Evolutionary conservation across 2,797 vertebrate species (phyloP).

Genomic region (Crenuchus spilurus): DNA sequence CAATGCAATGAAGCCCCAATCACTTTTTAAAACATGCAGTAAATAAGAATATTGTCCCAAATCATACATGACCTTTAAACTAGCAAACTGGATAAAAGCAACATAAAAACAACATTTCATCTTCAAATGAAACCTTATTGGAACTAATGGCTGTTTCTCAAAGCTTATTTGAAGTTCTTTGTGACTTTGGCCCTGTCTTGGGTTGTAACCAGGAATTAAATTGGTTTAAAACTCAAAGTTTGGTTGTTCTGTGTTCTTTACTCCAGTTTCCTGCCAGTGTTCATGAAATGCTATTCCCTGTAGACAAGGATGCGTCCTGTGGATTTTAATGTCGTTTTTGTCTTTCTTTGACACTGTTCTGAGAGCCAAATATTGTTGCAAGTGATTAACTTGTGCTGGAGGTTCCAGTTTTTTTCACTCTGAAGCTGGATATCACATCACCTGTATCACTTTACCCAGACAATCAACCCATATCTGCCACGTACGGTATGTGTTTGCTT

Average conservation of each 20-base stretch:
- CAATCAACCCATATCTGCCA: constrained; percentile 68
- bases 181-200: background rate
- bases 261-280: constrained; percentile 15
- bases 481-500: constrained; percentile 20
- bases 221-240: constrained; percentile 12
- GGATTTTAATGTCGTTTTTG: constrained; percentile 38
- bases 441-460: constrained; percentile 78
- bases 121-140: background rate
- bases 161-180: constrained; percentile 3
- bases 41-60: too few relatives aligned
- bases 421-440: constrained; percentile 60
- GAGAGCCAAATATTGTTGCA: constrained; percentile 30
- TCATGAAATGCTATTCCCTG: constrained; percentile 1
- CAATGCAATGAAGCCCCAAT: background rate
- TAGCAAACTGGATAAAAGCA: background rate
- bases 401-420: background rate
- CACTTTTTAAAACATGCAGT: too few relatives aligned
- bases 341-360: constrained; percentile 40
- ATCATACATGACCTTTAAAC: too few relatives aligned
- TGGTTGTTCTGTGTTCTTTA: constrained; percentile 1
- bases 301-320: constrained; percentile 37
- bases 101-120: background rate
- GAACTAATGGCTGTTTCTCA: background rate
- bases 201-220: constrained; percentile 1
- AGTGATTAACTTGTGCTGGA: constrained; percentile 27